Conservation (phyloP, 1,140 invertebrate species). For the Meloidogyne hapla region DNA sequence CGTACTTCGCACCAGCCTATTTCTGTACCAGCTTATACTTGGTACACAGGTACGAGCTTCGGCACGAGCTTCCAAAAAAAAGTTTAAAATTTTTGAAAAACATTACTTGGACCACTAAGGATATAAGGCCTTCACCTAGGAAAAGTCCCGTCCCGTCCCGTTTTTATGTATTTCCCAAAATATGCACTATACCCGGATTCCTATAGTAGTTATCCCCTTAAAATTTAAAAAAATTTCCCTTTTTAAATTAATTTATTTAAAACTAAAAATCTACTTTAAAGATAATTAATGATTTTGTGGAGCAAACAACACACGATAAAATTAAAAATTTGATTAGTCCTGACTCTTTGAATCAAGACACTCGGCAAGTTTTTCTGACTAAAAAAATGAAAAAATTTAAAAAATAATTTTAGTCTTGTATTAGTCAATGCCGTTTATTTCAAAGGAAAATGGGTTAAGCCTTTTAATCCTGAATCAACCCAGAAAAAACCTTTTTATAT, state of each 20-base stretch:
- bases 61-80: too few species aligned
- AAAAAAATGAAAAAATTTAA: not conserved
- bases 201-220: too few species aligned
- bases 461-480: slow-evolving; percentile 31
- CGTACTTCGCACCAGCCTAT: too few species aligned
- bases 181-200: too few species aligned
- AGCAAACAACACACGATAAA: slow-evolving; percentile 37
- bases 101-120: too few species aligned
- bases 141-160: too few species aligned
- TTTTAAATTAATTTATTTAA: not conserved
- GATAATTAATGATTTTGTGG: slow-evolving; percentile 47
- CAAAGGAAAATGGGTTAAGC: slow-evolving; percentile 42
- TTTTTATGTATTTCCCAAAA: too few species aligned
- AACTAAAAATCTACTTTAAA: slow-evolving; percentile 5
- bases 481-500: slow-evolving; percentile 39
- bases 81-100: too few species aligned
- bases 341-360: slow-evolving; percentile 11
- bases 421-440: slow-evolving; percentile 51
- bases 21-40: too few species aligned
- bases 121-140: too few species aligned
- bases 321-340: slow-evolving; percentile 41
- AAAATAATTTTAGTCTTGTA: slow-evolving; percentile 33
- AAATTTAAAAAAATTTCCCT: not conserved
- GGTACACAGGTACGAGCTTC: too few species aligned
- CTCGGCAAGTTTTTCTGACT: slow-evolving; percentile 8